A percentile compares a stretch with the other conserved stretches of the same genome.
These are phyloP conservation scores for Delichon dasypus DNA, from an alignment of 2,797 vertebrate genomes.

Conservation along the genomic window DNA sequence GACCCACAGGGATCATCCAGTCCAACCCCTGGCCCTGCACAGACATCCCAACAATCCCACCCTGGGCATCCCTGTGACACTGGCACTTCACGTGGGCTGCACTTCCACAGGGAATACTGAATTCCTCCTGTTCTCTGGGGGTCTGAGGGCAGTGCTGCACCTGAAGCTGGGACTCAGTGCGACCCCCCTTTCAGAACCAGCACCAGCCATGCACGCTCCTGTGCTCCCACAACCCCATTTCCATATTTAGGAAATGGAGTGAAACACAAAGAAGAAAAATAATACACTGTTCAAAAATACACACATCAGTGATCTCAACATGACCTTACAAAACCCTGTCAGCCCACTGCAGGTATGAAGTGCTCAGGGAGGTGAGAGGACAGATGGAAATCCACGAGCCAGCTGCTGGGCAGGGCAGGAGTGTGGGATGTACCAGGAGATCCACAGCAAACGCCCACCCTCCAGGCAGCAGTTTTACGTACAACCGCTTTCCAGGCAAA, in stretches of 20 bases:
- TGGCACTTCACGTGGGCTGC: not conserved
- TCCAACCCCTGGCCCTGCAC: not conserved
- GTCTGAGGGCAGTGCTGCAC: not conserved
- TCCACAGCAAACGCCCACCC: not conserved
- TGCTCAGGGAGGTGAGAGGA: not conserved
- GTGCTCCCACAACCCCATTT: not conserved
- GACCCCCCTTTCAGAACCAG: not conserved
- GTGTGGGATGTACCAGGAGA: accelerated
- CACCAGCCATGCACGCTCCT: accelerated
- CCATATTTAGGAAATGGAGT: accelerated
- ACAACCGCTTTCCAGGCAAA: not conserved
- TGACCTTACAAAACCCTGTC: accelerated
- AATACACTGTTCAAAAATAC: not conserved
- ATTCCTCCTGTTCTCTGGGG: not conserved
- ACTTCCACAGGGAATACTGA: not conserved
- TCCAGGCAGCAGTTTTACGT: not conserved
- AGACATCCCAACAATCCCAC: not conserved
- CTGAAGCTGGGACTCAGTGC: not conserved
- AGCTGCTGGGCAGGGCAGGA: not conserved
- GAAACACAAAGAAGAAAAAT: not conserved
- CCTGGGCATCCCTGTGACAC: accelerated
- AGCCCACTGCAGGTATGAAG: accelerated
- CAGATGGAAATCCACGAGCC: not conserved
- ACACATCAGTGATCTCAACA: accelerated
- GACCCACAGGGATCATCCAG: not conserved